Conservation (phyloP, 1,140 invertebrate species). For the Homalodisca vitripennis region DNA sequence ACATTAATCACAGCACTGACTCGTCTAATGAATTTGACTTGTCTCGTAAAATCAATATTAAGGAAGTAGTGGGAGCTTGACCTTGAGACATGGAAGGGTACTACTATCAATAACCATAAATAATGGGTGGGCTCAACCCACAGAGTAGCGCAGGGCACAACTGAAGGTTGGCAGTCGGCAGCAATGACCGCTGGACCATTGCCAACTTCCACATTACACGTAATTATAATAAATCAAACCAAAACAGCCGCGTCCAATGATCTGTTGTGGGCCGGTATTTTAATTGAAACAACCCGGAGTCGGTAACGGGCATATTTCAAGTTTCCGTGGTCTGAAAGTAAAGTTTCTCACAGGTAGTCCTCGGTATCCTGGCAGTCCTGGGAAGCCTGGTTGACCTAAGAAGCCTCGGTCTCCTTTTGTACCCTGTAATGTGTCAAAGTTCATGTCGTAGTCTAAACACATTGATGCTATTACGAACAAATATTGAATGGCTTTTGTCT, state of each 20-base stretch:
- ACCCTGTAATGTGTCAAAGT: conserved; percentile 27
- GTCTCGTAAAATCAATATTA: no score
- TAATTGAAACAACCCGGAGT: neutral
- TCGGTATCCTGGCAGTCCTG: conserved; percentile 58
- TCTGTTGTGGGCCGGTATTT: neutral
- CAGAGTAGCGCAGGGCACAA: no score
- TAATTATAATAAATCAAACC: neutral
- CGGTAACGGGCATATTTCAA: neutral
- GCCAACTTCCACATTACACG: neutral
- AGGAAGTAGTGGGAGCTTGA: no score
- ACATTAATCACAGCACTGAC: no score
- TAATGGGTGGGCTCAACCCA: no score
- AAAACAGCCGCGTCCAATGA: neutral
- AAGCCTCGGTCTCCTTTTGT: conserved; percentile 19
- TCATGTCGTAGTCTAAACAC: conserved; percentile 4
- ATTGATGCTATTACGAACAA: no score
- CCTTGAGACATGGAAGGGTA: no score
- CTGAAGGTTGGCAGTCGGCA: neutral
- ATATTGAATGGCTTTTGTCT: no score
- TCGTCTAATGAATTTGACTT: no score
- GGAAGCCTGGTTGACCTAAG: conserved; percentile 48
- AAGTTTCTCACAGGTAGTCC: conserved; percentile 37
- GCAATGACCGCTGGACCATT: neutral
- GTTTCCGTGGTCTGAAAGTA: neutral
- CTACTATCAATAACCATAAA: no score